These are phyloP conservation scores for Heliconius congener DNA, from an alignment of 1,140 invertebrate genomes.

Conservation along the genomic window DNA sequence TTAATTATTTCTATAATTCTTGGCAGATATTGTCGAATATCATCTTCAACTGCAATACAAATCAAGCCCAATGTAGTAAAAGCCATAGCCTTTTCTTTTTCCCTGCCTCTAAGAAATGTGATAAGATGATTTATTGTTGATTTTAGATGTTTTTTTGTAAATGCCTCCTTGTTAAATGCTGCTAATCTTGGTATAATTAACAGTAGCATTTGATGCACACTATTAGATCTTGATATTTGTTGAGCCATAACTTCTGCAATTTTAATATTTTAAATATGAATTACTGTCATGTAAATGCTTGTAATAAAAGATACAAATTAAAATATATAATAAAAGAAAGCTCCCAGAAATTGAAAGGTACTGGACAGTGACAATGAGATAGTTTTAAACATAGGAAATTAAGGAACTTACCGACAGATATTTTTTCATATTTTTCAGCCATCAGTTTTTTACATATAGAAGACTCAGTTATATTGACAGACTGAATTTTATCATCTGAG, in stretches of 20 bases:
- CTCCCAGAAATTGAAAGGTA: no score
- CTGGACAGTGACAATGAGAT: not conserved
- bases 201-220: slow-evolving; percentile 94
- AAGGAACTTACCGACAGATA: slow-evolving; percentile 83
- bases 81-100: slow-evolving; percentile 91
- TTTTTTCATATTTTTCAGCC: slow-evolving; percentile 91
- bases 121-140: slow-evolving; percentile 91
- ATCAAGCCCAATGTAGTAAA: slow-evolving; percentile 96
- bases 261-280: not conserved
- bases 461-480: slow-evolving; percentile 87
- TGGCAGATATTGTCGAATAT: slow-evolving; percentile 90
- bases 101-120: slow-evolving; percentile 87
- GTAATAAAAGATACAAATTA: not conserved
- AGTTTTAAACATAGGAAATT: not conserved
- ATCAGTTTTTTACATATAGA: slow-evolving; percentile 92
- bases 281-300: not conserved
- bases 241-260: slow-evolving; percentile 88
- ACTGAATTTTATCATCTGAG: slow-evolving; percentile 69
- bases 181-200: slow-evolving; percentile 94
- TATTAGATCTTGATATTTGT: slow-evolving; percentile 86
- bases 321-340: not conserved
- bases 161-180: slow-evolving; percentile 93
- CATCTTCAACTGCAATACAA: slow-evolving; percentile 91
- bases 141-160: slow-evolving; percentile 89
- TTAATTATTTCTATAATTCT: slow-evolving; percentile 94